Percentiles rank a stretch among this genome's conserved stretches.
These are phyloP conservation scores for Azemiops feae DNA, from an alignment of 2,113 vertebrate genomes.

Conservation along the genomic window DNA sequence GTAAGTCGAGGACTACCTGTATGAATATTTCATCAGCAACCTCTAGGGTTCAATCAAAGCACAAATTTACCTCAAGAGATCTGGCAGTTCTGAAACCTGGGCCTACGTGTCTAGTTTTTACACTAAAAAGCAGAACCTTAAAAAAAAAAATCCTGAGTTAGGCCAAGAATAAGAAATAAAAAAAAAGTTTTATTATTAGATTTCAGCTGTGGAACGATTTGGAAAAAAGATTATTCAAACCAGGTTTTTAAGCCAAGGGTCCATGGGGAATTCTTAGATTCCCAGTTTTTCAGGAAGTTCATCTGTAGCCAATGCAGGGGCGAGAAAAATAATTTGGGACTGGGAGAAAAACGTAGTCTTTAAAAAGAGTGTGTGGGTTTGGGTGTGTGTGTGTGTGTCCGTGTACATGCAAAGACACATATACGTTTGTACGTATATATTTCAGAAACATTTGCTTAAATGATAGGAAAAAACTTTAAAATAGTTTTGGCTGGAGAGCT, in stretches of 20 bases:
- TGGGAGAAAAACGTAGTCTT: not conserved
- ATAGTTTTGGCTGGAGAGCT: fast-evolving
- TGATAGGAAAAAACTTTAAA: not conserved
- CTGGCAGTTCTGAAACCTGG: not conserved
- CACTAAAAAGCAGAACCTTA: constrained; percentile 25
- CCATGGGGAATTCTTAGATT: not conserved
- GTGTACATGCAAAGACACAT: too few species aligned
- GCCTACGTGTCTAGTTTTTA: not conserved
- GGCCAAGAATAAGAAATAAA: constrained; percentile 41
- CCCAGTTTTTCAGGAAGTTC: not conserved
- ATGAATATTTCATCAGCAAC: not conserved
- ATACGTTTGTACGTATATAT: not conserved
- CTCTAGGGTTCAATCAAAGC: not conserved
- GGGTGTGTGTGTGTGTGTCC: not conserved
- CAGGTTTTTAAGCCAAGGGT: not conserved
- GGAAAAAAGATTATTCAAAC: not conserved
- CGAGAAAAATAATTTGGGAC: not conserved
- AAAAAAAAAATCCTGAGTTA: constrained; percentile 16
- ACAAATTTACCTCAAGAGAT: not conserved
- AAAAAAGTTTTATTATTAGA: constrained; percentile 28
- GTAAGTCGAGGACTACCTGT: not conserved
- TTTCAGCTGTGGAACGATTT: constrained; percentile 1
- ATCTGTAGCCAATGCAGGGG: constrained; percentile 14
- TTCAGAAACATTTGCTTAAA: not conserved
- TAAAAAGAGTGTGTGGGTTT: not conserved